phyloP scores from a whole-genome alignment of 2,888 invertebrate genomes.

The Polyommatus iphigenia region DNA sequence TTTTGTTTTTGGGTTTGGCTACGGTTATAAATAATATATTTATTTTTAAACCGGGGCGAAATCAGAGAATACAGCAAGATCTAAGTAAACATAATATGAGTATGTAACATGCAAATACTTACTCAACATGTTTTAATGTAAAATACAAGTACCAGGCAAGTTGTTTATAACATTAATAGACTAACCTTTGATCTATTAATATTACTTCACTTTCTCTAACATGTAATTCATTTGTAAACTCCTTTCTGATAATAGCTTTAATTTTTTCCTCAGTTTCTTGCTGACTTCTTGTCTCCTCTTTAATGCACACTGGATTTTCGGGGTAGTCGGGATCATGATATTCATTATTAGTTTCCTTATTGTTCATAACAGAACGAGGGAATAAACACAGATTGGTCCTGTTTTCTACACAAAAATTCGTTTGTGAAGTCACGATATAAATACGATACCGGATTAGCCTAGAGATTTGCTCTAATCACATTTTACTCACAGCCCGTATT shows the following conservation, averaged over 20 bases:
- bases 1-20: background rate
- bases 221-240: conserved; percentile 86
- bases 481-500: conserved; percentile 37
- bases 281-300: conserved; percentile 51
- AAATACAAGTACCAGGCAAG: background rate
- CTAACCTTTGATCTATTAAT: conserved; percentile 84
- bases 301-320: conserved; percentile 51
- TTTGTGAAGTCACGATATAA: conserved; percentile 36
- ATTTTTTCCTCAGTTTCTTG: conserved; percentile 75
- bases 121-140: background rate
- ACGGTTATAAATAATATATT: background rate
- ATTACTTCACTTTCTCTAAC: conserved; percentile 85
- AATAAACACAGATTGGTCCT: conserved; percentile 49
- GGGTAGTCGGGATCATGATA: conserved; percentile 82
- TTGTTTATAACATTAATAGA: conserved; percentile 38
- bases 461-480: conserved; percentile 40
- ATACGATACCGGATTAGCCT: conserved; percentile 46
- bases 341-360: conserved; percentile 72
- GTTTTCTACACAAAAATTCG: conserved; percentile 34
- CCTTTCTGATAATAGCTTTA: conserved; percentile 82
- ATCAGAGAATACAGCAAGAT: background rate
- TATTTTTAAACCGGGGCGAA: background rate
- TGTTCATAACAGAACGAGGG: conserved; percentile 38
- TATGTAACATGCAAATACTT: background rate
- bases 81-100: background rate